Evolutionary conservation across 1,140 invertebrate species (phyloP), one percentile per base, ranked within the genome.

Genomic region (Drosophila equinoxialis): DNA sequence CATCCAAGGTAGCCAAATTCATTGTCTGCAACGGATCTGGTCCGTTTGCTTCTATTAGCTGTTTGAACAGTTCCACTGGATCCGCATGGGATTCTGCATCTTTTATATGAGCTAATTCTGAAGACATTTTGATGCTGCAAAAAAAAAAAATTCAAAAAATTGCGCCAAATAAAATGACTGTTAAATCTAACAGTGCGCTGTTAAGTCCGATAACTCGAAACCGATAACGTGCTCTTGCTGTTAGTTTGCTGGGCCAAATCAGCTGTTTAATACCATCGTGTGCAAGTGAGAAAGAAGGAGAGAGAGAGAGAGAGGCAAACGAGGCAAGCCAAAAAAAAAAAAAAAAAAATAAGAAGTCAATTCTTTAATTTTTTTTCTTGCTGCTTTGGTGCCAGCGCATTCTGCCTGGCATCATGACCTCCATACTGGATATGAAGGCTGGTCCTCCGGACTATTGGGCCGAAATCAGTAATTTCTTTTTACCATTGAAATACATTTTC

Each of bases 361-460:
- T 51, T 51, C 20, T 45, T 51, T 20, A 23, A 51, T 11, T 51
- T 51, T 51, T 51, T 51, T 14, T 5, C 7, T 51, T 51, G 45
- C 45, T 11, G 17, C 8, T 51, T 1, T 20, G 45, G 20, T 51
- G 45, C 45, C 45, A 51, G 57, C n/a, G 30, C 55, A 58, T 55
- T 7, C 17, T 20, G 33, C 33, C 57, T 59, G 17, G 73, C 45
- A 70, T 6, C 73, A 77, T 77, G 74, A 77, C 74, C 35, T 91
- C 90, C 39, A 92, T 92, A 65, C 74, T 92, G 80, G 90, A 92
- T 70, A 91, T 92, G 82, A 85, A 87, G 68, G 41, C 82, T 61
- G 86, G 85, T 48, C 79, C 80, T 55, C 85, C 85, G 61, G 86
- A 91, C 48, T 84, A 90, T 61, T 91, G 90, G 89, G 82, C 89